Conservation (phyloP, 92 coral and sea anemone genomes). For the Porites rus region DNA sequence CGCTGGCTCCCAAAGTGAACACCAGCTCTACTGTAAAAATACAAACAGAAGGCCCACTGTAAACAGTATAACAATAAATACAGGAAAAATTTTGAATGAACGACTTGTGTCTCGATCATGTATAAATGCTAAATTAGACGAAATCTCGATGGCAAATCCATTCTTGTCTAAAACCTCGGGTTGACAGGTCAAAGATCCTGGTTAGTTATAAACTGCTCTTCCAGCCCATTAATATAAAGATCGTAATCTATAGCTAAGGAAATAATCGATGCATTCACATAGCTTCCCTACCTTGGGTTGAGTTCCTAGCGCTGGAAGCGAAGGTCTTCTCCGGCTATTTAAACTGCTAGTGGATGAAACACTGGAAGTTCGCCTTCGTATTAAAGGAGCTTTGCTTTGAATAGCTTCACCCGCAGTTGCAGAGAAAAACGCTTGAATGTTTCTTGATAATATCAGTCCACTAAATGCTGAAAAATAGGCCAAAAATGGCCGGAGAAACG, state of each 20-base stretch:
- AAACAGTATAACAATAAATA: slow-evolving; percentile 77
- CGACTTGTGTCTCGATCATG: slow-evolving; percentile 52
- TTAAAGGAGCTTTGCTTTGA: slow-evolving; percentile 90
- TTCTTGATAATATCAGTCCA: slow-evolving; percentile 91
- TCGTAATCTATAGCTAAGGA: slow-evolving; percentile 63
- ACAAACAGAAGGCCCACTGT: slow-evolving; percentile 56
- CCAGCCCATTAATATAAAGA: slow-evolving; percentile 59
- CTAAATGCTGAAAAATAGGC: slow-evolving; percentile 95
- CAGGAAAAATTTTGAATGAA: slow-evolving; percentile 61
- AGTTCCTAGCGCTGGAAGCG: slow-evolving; percentile 96
- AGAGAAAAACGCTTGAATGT: slow-evolving; percentile 77
- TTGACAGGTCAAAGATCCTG: slow-evolving; percentile 57
- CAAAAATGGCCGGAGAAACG: slow-evolving; percentile 89
- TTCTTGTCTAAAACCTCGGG: slow-evolving; percentile 16
- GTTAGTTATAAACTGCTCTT: slow-evolving; percentile 56
- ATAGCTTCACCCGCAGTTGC: slow-evolving; percentile 85
- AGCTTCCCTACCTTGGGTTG: slow-evolving; percentile 88
- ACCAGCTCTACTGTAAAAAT: slow-evolving; percentile 43
- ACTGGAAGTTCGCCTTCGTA: slow-evolving; percentile 85
- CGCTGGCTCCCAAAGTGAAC: slow-evolving; percentile 28
- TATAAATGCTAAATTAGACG: slow-evolving; percentile 40
- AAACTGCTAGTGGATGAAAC: slow-evolving; percentile 87
- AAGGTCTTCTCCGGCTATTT: slow-evolving; percentile 88
- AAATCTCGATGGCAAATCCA: slow-evolving; percentile 42
- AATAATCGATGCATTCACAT: slow-evolving; percentile 37